phyloP scores from a whole-genome alignment of 2,888 invertebrate species.

The Cephus pulcher region DNA sequence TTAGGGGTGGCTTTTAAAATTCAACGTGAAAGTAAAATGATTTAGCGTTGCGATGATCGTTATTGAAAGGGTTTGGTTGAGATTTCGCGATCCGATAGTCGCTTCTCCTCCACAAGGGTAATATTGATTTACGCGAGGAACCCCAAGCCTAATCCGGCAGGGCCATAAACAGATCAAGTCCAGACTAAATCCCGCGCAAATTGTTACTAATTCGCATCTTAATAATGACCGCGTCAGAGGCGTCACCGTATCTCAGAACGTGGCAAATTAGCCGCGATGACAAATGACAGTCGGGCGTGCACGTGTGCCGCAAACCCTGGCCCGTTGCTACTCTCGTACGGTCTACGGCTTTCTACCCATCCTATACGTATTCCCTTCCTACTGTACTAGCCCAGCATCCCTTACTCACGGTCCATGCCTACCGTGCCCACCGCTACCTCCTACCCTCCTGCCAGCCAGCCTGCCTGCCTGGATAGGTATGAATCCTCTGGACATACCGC shows the following conservation, averaged over 20 bases:
- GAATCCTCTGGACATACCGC: constrained; percentile 55
- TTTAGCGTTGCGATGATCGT: not conserved
- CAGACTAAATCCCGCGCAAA: constrained; percentile 65
- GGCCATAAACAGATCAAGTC: constrained; percentile 66
- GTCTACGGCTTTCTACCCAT: constrained; percentile 27
- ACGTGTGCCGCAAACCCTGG: constrained; percentile 35
- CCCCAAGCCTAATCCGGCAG: constrained; percentile 59
- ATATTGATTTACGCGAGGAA: constrained; percentile 61
- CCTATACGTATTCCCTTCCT: constrained; percentile 8
- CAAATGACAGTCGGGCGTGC: constrained; percentile 59
- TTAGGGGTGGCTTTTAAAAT: not conserved
- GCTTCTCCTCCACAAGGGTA: constrained; percentile 38
- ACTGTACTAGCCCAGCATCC: not conserved
- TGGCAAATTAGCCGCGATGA: constrained; percentile 66
- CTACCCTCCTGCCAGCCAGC: constrained; percentile 17
- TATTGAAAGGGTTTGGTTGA: not conserved
- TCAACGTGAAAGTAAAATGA: not conserved
- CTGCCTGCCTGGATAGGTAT: constrained; percentile 35
- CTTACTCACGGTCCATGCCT: constrained; percentile 15
- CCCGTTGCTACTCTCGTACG: constrained; percentile 21
- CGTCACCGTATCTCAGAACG: constrained; percentile 67
- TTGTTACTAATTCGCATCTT: constrained; percentile 68
- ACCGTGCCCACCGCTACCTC: not conserved
- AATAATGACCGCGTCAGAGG: constrained; percentile 66
- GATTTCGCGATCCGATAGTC: constrained; percentile 29